phyloP scores from a whole-genome alignment of 2,888 invertebrate genomes.

The Orchestes rusci region DNA sequence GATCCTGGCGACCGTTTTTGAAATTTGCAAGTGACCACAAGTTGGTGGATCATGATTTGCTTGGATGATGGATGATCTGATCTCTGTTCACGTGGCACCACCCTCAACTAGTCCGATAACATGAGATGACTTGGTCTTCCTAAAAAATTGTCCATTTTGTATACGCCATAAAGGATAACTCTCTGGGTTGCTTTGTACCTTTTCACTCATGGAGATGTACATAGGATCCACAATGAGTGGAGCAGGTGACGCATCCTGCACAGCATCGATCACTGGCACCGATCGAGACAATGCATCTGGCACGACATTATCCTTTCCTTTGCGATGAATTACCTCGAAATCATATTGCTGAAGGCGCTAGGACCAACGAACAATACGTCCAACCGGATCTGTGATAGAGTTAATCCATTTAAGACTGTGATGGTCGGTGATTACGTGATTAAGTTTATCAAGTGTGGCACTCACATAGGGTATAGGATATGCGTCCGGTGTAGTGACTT shows the following conservation, averaged over 20 bases:
- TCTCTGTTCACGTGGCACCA: conserved; percentile 10
- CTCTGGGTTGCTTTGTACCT: not conserved
- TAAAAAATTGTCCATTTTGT: no score
- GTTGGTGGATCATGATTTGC: conserved; percentile 12
- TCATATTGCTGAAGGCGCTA: no score
- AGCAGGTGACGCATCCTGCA: not conserved
- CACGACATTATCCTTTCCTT: conserved; percentile 21
- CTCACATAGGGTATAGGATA: conserved; percentile 11
- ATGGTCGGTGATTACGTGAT: conserved; percentile 24
- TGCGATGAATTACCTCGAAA: no score
- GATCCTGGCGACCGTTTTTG: no score
- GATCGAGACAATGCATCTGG: conserved; percentile 20
- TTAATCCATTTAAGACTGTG: conserved; percentile 22
- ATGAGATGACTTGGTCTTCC: no score
- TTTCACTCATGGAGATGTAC: not conserved
- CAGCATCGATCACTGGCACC: conserved; percentile 11
- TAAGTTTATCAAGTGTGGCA: conserved; percentile 10
- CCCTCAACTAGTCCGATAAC: no score
- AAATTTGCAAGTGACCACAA: conserved; percentile 12
- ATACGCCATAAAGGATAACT: no score
- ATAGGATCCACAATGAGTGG: conserved; percentile 6
- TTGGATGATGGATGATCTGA: conserved; percentile 7
- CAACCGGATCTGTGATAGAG: conserved; percentile 21
- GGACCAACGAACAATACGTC: conserved; percentile 23
- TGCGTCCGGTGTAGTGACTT: conserved; percentile 7